Evolutionary conservation across 2,797 vertebrate species (phyloP), one percentile per base, ranked within the genome.

Genomic region (Xenentodon cancila): DNA sequence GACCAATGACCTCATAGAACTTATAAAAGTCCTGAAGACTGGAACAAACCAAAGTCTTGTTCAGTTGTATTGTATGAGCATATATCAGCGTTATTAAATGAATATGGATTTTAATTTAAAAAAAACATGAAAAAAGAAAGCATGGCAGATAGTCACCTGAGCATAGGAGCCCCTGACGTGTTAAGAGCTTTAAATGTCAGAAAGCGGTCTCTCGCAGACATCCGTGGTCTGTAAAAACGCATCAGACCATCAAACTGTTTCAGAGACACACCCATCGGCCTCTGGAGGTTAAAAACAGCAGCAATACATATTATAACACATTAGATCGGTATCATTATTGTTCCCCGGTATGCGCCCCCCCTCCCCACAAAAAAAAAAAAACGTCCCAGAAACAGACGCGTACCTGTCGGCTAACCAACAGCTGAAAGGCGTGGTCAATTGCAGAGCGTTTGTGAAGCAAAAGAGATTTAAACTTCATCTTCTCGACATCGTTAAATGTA

Each of bases 391-490:
- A 67, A 32, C 48, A 20, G 18, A 32, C 19, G 4, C 6, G 34
- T 92, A 99, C 98, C 96, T 93, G 95, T 8, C 93, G 94, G 88
- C 94, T 96, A 62, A 97, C 78, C n/a, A 99, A 93, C 67, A 98
- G 88, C 75, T 89, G 91, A 71, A 96, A 98, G 22, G 97, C 96
- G 0, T 97, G 96, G 77, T 97, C 96, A 1, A 97, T 93, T 48
- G 98, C 98, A 0, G 94, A 95, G 62, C 96, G 95, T 75, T 98
- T 98, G 85, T 99, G 98, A 76, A 99, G 93, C 77, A 98, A 89
- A 68, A 99, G 84, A 9, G 97, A 98, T 86, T 97, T 98, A 69
- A 99, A 99, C 89, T 99, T 99, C 93, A 91, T 97, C 86, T 98
- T 99, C 89, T 99, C 97, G 0, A 99, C 96, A 40, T 95, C 97